Percentiles rank a stretch among this genome's conserved stretches.
Evolutionary conservation across 2,113 vertebrate genomes (phyloP).

Genomic region (Takifugu bimaculatus): DNA sequence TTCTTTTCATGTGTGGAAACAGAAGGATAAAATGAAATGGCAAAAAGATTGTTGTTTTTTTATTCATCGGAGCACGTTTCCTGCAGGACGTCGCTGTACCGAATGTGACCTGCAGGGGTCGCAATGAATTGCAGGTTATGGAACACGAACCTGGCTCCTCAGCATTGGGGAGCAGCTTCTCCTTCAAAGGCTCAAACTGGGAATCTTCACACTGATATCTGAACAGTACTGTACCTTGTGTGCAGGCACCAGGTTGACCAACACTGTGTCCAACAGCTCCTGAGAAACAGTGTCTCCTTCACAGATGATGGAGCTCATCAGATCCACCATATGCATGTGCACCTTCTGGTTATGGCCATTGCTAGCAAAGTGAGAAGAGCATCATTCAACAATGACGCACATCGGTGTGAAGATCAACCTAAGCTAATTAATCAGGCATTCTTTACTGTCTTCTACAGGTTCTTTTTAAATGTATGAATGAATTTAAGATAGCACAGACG

Average conservation of each 20-base stretch:
- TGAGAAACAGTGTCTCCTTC: conserved; percentile 98
- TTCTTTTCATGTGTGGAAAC: background rate
- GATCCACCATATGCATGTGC: conserved; percentile 99
- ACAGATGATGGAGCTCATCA: conserved; percentile 98
- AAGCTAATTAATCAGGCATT: too few relatives aligned
- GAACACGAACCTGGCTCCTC: conserved; percentile 13
- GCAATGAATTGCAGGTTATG: conserved; percentile 59
- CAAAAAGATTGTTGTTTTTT: conserved; percentile 4
- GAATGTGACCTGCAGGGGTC: conserved; percentile 63
- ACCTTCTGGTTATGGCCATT: conserved; percentile 99
- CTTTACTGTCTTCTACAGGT: background rate
- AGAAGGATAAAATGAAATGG: background rate
- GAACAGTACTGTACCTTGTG: conserved; percentile 81
- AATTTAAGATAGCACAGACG: background rate
- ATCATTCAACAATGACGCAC: background rate
- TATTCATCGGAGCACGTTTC: background rate
- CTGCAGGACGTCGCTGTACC: conserved; percentile 37
- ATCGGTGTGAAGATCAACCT: background rate
- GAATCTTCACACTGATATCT: too few relatives aligned
- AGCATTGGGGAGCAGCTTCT: background rate
- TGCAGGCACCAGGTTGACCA: conserved; percentile 96
- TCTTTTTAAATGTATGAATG: background rate
- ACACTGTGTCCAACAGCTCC: conserved; percentile 94
- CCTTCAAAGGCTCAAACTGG: background rate
- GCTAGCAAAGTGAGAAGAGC: conserved; percentile 71